Base-by-base conservation (phyloP, 2,888 invertebrate genomes). In the Drosophila testacea region DNA sequence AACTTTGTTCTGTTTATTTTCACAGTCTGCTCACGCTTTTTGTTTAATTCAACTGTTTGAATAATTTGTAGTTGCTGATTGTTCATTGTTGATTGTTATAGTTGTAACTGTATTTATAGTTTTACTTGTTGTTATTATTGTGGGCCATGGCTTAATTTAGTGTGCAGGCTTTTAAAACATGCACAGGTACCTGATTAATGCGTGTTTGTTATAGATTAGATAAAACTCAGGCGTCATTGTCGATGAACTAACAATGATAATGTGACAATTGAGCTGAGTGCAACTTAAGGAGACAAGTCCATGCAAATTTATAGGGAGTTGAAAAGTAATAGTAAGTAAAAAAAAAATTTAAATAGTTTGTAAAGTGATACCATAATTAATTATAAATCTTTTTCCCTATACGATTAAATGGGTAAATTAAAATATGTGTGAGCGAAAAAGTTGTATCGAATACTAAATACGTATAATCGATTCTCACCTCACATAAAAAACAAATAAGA, bases 121-220 rank as follows among this genome's bases (percentile, higher is more conserved):
- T 54, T 11, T 46, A 55, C 9, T 39, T 41, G 30, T 28, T 34
- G 7, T 51, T 47, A 13, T 52, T 48, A 41, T 54, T 61, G 28
- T 44, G 42, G 32, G 50, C 16, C 16, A n/a, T 10, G 54, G 44
- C 72, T 79, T 69, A 60, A 63, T 77, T 60, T 62, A 74, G 55
- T 64, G 6, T 0, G 4, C 44, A 32, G 51, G 64, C 62, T 28
- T 54, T 61, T 55, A 42, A 61, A 68, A 57, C 56, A 39, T 69
- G 60, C 16, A 38, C 64, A 55, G 46, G 52, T 39, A 54, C 22
- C 41, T 42, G 48, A n/a, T 36, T 28, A 2, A 30, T 11, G 36
- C 54, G 50, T 62, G 62, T 66, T 56, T n/a, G 10, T 36, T 27
- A 32, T 11, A 62, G 79, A 81, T 81, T 69, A 81, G 84, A 81